These are phyloP conservation scores for Ichneumoninae sp. DNA, from an alignment of 2,888 invertebrate species.

Conservation along the genomic window DNA sequence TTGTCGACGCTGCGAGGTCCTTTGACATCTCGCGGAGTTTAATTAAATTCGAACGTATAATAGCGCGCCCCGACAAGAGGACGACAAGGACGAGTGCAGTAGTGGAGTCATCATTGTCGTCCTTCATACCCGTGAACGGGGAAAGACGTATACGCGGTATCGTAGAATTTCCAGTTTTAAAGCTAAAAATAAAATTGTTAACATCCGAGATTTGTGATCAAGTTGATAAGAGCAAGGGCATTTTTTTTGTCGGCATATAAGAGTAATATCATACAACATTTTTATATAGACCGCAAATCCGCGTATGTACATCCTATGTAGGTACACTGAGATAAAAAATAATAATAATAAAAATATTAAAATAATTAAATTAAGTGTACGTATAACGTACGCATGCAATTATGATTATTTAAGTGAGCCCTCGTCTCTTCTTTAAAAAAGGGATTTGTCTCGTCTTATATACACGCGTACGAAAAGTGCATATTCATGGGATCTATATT, in stretches of 20 bases:
- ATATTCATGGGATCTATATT: not conserved
- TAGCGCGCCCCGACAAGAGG: conserved; percentile 66
- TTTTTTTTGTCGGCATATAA: not conserved
- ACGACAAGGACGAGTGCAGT: conserved; percentile 29
- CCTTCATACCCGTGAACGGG: conserved; percentile 26
- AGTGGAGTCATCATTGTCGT: conserved; percentile 33
- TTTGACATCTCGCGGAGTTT: conserved; percentile 84
- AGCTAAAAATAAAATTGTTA: not conserved
- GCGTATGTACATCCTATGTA: too few species aligned
- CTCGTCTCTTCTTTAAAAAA: not conserved
- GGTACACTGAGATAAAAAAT: not conserved
- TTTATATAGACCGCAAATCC: too few species aligned
- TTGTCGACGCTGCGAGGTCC: conserved; percentile 79
- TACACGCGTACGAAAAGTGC: not conserved
- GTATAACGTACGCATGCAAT: too few species aligned
- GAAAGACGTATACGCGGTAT: not conserved
- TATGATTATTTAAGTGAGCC: not conserved
- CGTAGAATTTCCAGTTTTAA: not conserved
- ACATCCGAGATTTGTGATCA: not conserved
- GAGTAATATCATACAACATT: too few species aligned
- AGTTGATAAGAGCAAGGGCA: not conserved
- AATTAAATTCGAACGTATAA: conserved; percentile 83
- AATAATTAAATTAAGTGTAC: not conserved
- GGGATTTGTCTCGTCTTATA: not conserved
- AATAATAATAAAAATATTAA: not conserved